Evolutionary conservation across 2,797 vertebrate genomes (phyloP).

Genomic region (Eulemur mongoz): DNA sequence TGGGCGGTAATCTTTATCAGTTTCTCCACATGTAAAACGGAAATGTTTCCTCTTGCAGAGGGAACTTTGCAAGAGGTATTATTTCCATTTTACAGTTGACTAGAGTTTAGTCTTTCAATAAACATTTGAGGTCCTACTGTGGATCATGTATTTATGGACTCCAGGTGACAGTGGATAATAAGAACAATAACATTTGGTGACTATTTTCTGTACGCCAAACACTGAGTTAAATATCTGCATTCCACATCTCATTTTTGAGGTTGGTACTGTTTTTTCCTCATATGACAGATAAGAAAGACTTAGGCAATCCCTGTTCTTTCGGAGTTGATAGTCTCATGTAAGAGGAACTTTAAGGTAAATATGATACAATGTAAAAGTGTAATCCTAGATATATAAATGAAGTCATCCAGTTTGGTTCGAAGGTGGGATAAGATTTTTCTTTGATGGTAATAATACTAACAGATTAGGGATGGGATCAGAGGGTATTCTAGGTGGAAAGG

Average conservation of each 20-base stretch:
- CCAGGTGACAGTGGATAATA: background rate
- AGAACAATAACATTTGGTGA: background rate
- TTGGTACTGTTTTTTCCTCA: background rate
- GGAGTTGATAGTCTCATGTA: background rate
- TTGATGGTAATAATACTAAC: background rate
- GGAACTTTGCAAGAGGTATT: no score
- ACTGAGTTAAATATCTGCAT: background rate
- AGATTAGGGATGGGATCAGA: background rate
- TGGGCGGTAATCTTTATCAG: background rate
- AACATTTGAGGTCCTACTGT: background rate
- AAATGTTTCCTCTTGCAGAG: background rate
- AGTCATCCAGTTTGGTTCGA: slow-evolving; percentile 21
- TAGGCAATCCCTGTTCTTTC: background rate
- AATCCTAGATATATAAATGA: background rate
- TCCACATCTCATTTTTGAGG: background rate
- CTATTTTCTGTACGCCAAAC: background rate
- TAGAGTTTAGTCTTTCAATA: background rate
- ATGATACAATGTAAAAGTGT: background rate
- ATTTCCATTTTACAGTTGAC: no score
- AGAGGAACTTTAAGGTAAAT: background rate
- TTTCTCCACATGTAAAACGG: background rate
- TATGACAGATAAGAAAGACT: background rate
- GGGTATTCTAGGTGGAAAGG: background rate
- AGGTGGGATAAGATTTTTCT: slow-evolving; percentile 22
- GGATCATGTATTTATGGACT: background rate